Base-by-base conservation (phyloP, 53 echinoderm and acorn worm genomes). In the Holothuria leucospilota region DNA sequence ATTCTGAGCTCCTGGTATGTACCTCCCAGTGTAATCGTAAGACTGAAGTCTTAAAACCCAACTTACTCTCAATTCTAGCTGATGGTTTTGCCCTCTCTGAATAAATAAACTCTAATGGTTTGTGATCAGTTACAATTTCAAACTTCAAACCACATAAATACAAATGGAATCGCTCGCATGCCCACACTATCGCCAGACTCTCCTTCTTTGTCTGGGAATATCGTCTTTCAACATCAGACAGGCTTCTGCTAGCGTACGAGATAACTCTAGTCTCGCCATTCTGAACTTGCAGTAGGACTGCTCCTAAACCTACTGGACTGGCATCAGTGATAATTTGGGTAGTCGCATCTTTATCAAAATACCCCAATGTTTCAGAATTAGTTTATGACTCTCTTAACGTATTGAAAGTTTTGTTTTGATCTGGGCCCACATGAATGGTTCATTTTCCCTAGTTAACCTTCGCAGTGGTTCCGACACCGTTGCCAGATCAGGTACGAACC, bases 21-120 rank as follows among this genome's bases (percentile, higher is more conserved):
- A 42, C 6, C 26, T 84, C 39, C 70, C 68, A 20, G 1, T 40
- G 68, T 70, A 11, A 34, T 34, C 34, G 3, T 34, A 2, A 34
- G 34, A 34, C 34, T 34, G 34, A 34, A 34, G 34, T 3, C 34
- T 34, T 34, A 34, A 34, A 34, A 34, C 84, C 69, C 65, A 84
- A 9, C 69, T 2, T 13, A 20, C n/a, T n/a, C n/a, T n/a, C 84
- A 56, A 56, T 82, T 16, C 67, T 23, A 2, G 82, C 88, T 25
- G 51, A 41, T 8, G 82, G 82, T 30, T 59, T 81, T 46, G 81
- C 62, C 23, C 42, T 80, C 20, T 78, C 40, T 23, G 60, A 73
- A 46, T 86, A 90, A 51, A 90, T 92, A 21, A 87, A 86, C 87
- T 90, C 87, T 18, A 90, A 61, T 52, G 90, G 93, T 56, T 90